Base-by-base conservation (phyloP, 2,888 invertebrate species). In the Cantharis nigra region DNA sequence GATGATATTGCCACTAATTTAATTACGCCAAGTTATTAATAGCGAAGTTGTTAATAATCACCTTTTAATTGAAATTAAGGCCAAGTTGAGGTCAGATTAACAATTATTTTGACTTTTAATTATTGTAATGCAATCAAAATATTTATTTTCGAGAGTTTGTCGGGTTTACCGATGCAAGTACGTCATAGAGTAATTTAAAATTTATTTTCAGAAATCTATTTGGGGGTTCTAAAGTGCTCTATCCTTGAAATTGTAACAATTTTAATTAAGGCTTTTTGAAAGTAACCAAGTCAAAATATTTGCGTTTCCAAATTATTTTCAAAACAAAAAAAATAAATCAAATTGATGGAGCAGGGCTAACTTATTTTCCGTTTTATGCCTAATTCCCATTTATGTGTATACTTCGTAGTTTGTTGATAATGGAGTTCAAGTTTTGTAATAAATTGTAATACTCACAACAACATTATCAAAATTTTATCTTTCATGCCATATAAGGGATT, bases 11-110 rank as follows among this genome's bases (percentile, higher is more conserved):
- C 28, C n/a, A n/a, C 67, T 73, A 73, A 73, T 73, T 20, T 49
- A 69, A 73, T 73, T 73, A 73, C 67, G 20, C 23, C 30, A 20
- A 18, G 72, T 69, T 73, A 73, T 73, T 73, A 73, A 69, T 73
- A 73, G 72, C 30, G 2, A 67, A 73, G 49, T 67, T 26, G 72
- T 73, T 69, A 20, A 33, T 67, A 67, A 73, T 67, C 72, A 69
- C 72, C 67, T 67, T 73, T 73, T 73, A 73, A 73, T 73, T 73
- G 67, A 73, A 73, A 73, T 69, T 16, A 73, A 65, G 64, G 72
- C 67, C 67, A 67, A 67, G 72, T 73, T 73, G 26, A 73, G 72
- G 72, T 73, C 67, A 49, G 16, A 10, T 62, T 69, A n/a, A 26
- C 65, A 67, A 67, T 67, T 11, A 67, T 23, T 26, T 13, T 26